Base-by-base conservation (phyloP, 2,113 vertebrate species). In the Salvelinus fontinalis region DNA sequence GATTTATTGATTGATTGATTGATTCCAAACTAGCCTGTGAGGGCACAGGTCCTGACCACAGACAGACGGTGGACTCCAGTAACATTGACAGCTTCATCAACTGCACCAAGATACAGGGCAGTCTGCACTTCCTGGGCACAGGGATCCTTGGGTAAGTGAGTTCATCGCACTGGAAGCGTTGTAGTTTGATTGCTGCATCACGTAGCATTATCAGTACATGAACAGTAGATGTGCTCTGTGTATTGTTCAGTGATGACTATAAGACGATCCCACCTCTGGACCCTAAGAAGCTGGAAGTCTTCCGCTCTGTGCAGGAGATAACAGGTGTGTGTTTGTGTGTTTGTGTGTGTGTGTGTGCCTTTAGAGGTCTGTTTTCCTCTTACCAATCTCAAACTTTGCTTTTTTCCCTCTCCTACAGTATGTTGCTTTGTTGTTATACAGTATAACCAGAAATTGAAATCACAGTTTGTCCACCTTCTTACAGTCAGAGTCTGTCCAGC, bases 71-170 rank as follows among this genome's bases (percentile, higher is more conserved):
- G 81, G 96, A 99, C 83, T 96, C 96, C 0, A 97, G 93, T 81
- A 99, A 98, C 90, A 99, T 99, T 11, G 95, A 97, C 90, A 93
- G 91, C 79, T 99, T 99, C 79, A 90, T 97, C 84, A 99, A 99
- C 92, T 99, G 97, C 86, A 99, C 97, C 78, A 98, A 98, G 92
- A 98, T 99, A 87, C 92, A 96, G 90, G 97, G 97, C 81, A 98
- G 97, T 77, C 89, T 98, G 76, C 95, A 98, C 78, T 98, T 98
- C 79, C 94, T 98, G 65, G 95, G 95, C 90, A 96, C 94, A 0
- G 97, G 97, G 70, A 95, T 99, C 78, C 89, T 94, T 24, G 97
- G 97, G 97, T 98, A 91, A 92, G 92, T 69, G 5, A 24, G 71
- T 31, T 5, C 1, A 20, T 22, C 8, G 12, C n/a, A 16, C 59